Conservation (phyloP, 2,888 invertebrate genomes). For the Schrankia costaestrigalis region DNA sequence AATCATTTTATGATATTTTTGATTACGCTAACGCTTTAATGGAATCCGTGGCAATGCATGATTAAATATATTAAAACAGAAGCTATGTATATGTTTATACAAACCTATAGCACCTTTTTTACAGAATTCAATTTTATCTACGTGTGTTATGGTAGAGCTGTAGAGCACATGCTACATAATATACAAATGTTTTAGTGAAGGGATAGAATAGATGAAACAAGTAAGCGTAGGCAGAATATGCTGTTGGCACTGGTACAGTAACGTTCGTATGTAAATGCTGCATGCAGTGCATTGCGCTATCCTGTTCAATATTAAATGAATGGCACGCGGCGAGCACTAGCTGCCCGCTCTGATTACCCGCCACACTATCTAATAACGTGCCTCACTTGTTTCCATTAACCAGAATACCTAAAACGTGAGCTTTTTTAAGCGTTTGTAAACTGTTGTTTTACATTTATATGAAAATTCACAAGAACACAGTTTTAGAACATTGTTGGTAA, state of each 20-base stretch:
- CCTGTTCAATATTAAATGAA: constrained; percentile 64
- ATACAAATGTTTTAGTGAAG: constrained; percentile 9
- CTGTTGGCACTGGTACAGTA: constrained; percentile 23
- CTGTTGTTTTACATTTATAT: too few species aligned
- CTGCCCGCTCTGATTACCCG: constrained; percentile 51
- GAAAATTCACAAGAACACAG: too few species aligned
- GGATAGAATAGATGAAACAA: constrained; percentile 10
- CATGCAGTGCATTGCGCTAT: constrained; percentile 45
- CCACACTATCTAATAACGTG: constrained; percentile 47
- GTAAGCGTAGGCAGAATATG: constrained; percentile 17
- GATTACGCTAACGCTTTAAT: constrained; percentile 27
- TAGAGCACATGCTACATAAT: too few species aligned
- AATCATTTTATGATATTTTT: constrained; percentile 29
- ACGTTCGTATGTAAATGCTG: constrained; percentile 28
- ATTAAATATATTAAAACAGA: too few species aligned
- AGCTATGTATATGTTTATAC: too few species aligned
- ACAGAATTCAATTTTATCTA: constrained; percentile 10
- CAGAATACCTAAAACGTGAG: constrained; percentile 10
- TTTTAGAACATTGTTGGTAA: too few species aligned
- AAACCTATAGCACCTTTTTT: neutral
- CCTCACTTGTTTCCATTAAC: constrained; percentile 44
- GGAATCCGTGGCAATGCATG: constrained; percentile 18
- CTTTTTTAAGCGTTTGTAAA: too few species aligned
- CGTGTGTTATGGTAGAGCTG: constrained; percentile 2
- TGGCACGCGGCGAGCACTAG: constrained; percentile 41